Evolutionary conservation across 2,113 vertebrate species (phyloP).

Genomic region (Tichodroma muraria): DNA sequence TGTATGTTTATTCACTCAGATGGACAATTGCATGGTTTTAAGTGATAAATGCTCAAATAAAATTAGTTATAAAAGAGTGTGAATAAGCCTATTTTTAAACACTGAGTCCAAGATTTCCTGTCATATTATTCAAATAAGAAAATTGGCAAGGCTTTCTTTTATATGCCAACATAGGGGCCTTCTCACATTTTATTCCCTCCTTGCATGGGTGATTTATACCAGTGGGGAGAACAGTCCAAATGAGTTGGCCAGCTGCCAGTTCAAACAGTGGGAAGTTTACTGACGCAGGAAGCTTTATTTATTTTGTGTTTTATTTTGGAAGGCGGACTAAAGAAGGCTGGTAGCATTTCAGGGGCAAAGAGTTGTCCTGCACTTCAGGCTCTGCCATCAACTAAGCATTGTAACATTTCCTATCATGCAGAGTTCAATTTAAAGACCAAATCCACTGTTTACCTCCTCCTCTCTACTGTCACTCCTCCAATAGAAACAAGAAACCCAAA

Average conservation of each 20-base stretch:
- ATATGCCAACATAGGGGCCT: not conserved
- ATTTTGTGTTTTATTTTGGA: conserved; percentile 34
- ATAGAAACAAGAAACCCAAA: not conserved
- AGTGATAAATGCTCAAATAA: not conserved
- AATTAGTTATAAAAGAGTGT: not conserved
- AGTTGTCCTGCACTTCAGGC: not conserved
- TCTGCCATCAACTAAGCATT: not conserved
- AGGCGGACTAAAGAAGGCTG: conserved; percentile 12
- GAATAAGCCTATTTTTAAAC: not conserved
- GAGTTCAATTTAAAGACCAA: conserved; percentile 43
- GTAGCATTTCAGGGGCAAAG: conserved; percentile 20
- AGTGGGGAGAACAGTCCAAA: not conserved
- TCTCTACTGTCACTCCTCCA: not conserved
- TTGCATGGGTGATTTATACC: not conserved
- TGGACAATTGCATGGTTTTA: not conserved
- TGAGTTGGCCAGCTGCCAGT: conserved; percentile 18
- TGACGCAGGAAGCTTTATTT: conserved; percentile 30
- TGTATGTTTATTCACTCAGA: not conserved
- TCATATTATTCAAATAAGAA: not conserved
- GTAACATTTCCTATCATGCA: not conserved
- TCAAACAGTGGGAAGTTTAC: conserved; percentile 30
- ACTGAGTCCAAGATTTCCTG: not conserved
- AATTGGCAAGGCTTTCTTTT: not conserved
- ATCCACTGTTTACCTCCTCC: not conserved
- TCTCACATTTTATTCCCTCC: not conserved